Conservation (phyloP, 1,140 invertebrate genomes). For the Globodera ellingtonae region DNA sequence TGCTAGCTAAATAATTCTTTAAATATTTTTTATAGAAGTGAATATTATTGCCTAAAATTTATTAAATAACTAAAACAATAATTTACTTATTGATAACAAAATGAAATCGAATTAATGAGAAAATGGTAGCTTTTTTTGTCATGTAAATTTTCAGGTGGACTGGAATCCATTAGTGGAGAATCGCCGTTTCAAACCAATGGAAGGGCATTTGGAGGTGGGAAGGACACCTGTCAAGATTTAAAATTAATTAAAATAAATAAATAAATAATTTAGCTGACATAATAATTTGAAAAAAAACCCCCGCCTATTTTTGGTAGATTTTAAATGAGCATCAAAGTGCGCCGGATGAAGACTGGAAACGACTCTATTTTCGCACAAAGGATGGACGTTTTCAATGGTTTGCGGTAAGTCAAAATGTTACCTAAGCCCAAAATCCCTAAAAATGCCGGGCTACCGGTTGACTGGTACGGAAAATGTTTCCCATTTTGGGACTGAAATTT, state of each 20-base stretch:
- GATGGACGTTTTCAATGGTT: slow-evolving; percentile 65
- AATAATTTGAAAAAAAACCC: slow-evolving; percentile 37
- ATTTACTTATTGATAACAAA: neutral
- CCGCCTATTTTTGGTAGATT: neutral
- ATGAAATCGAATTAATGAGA: neutral
- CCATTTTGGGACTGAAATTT: too few species aligned
- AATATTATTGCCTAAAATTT: too few species aligned
- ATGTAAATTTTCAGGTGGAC: slow-evolving; percentile 33
- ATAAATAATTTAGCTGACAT: neutral
- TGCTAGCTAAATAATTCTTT: too few species aligned
- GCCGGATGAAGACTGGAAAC: slow-evolving; percentile 51
- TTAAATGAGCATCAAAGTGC: slow-evolving; percentile 26
- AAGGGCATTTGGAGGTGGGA: slow-evolving; percentile 61
- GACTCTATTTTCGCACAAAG: slow-evolving; percentile 54
- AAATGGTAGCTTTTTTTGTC: too few species aligned
- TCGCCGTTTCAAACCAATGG: slow-evolving; percentile 55
- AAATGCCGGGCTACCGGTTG: too few species aligned
- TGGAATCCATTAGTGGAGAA: slow-evolving; percentile 55
- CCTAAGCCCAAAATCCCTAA: too few species aligned
- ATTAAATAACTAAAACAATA: too few species aligned
- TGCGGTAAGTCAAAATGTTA: slow-evolving; percentile 47
- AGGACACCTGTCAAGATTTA: slow-evolving; percentile 38
- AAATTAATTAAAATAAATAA: slow-evolving; percentile 47
- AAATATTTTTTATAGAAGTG: slow-evolving; percentile 16
- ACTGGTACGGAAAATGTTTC: too few species aligned